These are phyloP conservation scores for Antedon mediterranea DNA, from an alignment of 53 echinoderm and acorn worm genomes.

Conservation along the genomic window DNA sequence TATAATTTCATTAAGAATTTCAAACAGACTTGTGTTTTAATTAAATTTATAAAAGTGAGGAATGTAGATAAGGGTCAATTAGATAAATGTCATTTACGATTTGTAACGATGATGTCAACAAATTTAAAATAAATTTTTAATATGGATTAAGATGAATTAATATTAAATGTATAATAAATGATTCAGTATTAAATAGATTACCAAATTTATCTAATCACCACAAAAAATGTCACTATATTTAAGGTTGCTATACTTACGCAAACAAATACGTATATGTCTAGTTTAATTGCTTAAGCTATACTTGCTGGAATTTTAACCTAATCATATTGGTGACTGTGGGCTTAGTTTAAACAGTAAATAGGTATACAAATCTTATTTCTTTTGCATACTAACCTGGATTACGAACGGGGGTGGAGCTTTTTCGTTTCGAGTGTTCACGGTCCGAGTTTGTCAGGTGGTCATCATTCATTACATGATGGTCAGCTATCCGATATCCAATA, in stretches of 20 bases:
- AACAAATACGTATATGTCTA: no score
- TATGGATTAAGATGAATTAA: background rate
- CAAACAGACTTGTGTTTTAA: background rate
- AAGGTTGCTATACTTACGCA: no score
- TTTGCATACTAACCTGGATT: background rate
- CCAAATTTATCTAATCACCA: no score
- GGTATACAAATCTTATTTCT: no score
- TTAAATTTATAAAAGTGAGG: background rate
- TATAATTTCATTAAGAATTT: background rate
- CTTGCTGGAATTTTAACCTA: no score
- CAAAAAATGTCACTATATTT: no score
- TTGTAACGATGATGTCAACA: background rate
- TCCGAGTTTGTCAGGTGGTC: conserved; percentile 6
- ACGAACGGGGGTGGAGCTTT: conserved; percentile 17
- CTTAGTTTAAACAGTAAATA: no score
- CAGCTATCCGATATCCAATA: background rate
- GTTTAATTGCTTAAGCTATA: no score
- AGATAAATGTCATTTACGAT: background rate
- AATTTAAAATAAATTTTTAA: background rate
- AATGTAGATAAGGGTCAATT: background rate
- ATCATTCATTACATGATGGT: background rate
- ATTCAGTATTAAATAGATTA: no score
- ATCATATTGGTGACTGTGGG: no score
- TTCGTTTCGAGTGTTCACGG: conserved; percentile 16
- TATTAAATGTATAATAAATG: background rate